These are phyloP conservation scores for Melanostoma scalare DNA, from an alignment of 2,888 invertebrate genomes.

Conservation along the genomic window DNA sequence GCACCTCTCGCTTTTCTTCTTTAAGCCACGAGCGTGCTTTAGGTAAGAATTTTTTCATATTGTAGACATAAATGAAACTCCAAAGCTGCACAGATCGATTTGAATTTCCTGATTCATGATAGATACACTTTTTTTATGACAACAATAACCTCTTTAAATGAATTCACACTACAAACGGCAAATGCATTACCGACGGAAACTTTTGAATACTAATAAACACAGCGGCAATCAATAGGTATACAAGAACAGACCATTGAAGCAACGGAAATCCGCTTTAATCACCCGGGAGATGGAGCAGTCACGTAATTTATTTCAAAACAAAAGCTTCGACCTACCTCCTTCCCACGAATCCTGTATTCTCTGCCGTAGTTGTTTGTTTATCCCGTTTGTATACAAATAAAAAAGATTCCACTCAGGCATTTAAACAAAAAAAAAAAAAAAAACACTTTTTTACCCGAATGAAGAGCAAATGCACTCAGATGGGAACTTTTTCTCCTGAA, in stretches of 20 bases:
- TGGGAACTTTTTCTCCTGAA: slow-evolving; percentile 1
- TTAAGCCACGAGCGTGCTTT: too few relatives aligned
- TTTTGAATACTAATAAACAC: not conserved
- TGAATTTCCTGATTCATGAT: too few relatives aligned
- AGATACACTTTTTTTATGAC: too few relatives aligned
- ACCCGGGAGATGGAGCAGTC: slow-evolving; percentile 24
- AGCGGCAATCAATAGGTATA: not conserved
- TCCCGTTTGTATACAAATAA: slow-evolving; percentile 57
- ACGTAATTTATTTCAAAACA: slow-evolving; percentile 36
- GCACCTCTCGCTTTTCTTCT: too few relatives aligned
- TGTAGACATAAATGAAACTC: too few relatives aligned
- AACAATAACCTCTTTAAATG: too few relatives aligned
- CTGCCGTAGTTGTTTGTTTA: slow-evolving; percentile 43
- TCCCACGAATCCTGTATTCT: slow-evolving; percentile 38
- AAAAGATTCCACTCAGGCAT: slow-evolving; percentile 58
- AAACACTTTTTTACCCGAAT: slow-evolving; percentile 2
- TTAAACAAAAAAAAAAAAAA: slow-evolving; percentile 23
- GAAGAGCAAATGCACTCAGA: slow-evolving; percentile 44
- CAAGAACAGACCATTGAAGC: not conserved
- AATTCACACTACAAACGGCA: too few relatives aligned
- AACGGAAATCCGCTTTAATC: slow-evolving; percentile 23
- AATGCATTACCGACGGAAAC: not conserved
- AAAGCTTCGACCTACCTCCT: slow-evolving; percentile 38
- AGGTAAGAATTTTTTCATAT: too few relatives aligned
- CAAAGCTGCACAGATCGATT: too few relatives aligned